Percentiles rank a stretch among this genome's conserved stretches.
These are phyloP conservation scores for Drosophila fuyamai DNA, from an alignment of 1,140 invertebrate genomes.

Conservation along the genomic window DNA sequence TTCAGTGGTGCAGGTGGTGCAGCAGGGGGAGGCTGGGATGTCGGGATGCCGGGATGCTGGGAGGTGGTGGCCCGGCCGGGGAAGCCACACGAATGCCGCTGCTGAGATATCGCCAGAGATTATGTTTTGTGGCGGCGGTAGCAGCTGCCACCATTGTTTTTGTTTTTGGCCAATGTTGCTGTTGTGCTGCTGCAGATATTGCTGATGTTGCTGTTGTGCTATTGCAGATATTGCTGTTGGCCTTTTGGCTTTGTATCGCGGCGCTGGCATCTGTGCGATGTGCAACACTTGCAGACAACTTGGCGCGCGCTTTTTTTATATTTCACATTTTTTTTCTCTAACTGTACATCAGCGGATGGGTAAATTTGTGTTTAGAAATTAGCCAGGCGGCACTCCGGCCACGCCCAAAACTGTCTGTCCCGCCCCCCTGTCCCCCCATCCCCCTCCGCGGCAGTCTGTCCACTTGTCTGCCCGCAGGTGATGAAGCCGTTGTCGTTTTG, in stretches of 20 bases:
- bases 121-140: constrained; percentile 76
- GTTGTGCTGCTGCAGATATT: constrained; percentile 20
- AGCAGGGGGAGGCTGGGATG: constrained; percentile 8
- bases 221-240: constrained; percentile 46
- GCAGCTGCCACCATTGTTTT: constrained; percentile 78
- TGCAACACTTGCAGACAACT: constrained; percentile 80
- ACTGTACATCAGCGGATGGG: constrained; percentile 50
- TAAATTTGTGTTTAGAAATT: constrained; percentile 79
- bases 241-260: constrained; percentile 78
- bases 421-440: neutral
- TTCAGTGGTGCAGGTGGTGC: constrained; percentile 18
- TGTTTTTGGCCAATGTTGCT: constrained; percentile 46
- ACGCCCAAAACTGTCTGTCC: constrained; percentile 50
- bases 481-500: constrained; percentile 66
- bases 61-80: constrained; percentile 31
- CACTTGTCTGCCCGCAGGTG: constrained; percentile 72
- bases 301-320: constrained; percentile 62
- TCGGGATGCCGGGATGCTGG: neutral
- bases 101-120: constrained; percentile 74
- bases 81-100: constrained; percentile 74
- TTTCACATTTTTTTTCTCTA: constrained; percentile 19
- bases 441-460: constrained; percentile 16
- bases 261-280: constrained; percentile 76
- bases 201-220: constrained; percentile 22
- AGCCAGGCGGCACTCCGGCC: constrained; percentile 61